Conservation (phyloP, 1,140 invertebrate genomes). For the Lepidurus arcticus region DNA sequence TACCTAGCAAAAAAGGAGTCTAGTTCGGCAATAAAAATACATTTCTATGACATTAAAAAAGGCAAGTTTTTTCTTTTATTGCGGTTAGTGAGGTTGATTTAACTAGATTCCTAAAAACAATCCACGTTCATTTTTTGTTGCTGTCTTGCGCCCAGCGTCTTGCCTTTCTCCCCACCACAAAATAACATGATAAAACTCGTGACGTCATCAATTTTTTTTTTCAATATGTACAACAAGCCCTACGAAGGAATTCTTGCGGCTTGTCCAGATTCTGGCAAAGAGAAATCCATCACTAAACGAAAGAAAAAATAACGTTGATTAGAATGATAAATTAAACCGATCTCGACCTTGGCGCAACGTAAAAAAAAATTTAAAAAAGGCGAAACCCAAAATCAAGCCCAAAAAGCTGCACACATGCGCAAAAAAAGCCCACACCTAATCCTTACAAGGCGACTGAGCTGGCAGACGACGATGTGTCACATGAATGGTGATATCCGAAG, state of each 20-base stretch:
- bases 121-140: background rate
- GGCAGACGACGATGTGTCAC: constrained; percentile 13
- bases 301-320: background rate
- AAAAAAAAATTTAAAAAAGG: background rate
- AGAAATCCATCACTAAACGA: background rate
- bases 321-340: background rate
- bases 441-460: constrained; percentile 12
- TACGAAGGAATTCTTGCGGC: background rate
- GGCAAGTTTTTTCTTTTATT: background rate
- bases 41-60: background rate
- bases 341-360: background rate
- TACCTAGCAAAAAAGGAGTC: background rate
- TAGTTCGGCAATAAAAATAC: background rate
- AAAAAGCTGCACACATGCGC: background rate
- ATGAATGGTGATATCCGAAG: constrained; percentile 19
- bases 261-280: constrained; percentile 7
- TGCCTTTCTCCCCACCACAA: background rate
- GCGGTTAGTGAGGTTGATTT: background rate
- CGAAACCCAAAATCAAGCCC: background rate
- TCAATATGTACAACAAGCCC: background rate
- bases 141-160: background rate
- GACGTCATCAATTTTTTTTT: background rate
- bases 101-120: background rate
- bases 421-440: constrained; percentile 12
- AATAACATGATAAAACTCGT: background rate